Evolutionary conservation across 2,888 invertebrate species (phyloP).

Genomic region (Andrena praecox): DNA sequence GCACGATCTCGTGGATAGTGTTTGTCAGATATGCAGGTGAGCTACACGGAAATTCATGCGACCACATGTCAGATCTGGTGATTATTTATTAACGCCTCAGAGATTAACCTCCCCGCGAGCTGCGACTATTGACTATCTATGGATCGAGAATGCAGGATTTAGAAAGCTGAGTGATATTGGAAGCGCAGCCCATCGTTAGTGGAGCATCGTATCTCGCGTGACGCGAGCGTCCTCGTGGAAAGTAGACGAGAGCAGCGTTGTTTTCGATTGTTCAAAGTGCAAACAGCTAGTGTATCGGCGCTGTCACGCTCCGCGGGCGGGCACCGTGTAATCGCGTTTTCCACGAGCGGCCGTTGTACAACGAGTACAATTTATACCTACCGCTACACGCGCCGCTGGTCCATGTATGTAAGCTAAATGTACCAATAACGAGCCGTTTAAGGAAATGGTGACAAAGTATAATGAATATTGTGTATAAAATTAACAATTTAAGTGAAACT

Average conservation of each 20-base stretch:
- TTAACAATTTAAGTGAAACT: too few species aligned
- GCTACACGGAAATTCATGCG: conserved; percentile 24
- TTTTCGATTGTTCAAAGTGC: conserved; percentile 70
- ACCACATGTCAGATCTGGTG: not conserved
- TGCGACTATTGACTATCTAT: not conserved
- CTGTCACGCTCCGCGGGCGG: conserved; percentile 29
- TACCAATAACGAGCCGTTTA: too few species aligned
- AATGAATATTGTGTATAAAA: too few species aligned
- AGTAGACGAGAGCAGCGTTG: conserved; percentile 39
- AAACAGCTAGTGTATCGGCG: conserved; percentile 46
- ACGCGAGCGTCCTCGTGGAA: conserved; percentile 43
- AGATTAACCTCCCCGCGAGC: not conserved
- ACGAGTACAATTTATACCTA: too few species aligned
- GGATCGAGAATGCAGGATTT: conserved; percentile 14
- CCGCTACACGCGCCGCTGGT: not conserved
- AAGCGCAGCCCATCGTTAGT: not conserved
- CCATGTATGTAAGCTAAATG: not conserved
- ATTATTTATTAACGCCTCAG: conserved; percentile 15
- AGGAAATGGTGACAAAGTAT: too few species aligned
- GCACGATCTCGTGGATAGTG: not conserved
- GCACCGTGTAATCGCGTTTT: conserved; percentile 50
- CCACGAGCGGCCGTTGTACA: conserved; percentile 7
- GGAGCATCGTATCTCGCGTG: conserved; percentile 22
- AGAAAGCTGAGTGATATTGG: not conserved
- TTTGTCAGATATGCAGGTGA: conserved; percentile 1